Evolutionary conservation across 2,113 vertebrate species (phyloP), one percentile per base, ranked within the genome.

Genomic region (Saguinus midas): DNA sequence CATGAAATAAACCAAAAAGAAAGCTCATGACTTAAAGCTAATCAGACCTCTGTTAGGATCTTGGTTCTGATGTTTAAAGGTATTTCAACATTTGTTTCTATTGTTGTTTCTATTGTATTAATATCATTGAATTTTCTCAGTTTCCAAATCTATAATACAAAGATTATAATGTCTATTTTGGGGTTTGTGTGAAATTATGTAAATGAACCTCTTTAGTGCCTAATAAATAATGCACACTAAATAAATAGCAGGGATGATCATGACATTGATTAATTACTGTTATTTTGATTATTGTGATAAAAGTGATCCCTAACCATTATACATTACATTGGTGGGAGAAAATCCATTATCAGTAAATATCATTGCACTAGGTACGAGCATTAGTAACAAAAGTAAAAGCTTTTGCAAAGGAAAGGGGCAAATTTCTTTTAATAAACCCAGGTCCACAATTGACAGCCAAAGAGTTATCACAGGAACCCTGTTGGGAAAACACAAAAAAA

Each of bases 351-450:
- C 16, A 50, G 32, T 72, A 88, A 70, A 52, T 95, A 85, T 72
- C 70, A 76, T 12, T 76, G 29, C 6, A 64, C 20, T 0, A 29
- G 1, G 12, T 61, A 57, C 13, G 52, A 86, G 27, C 25, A 48
- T 52, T 64, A 80, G 40, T 29, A 88, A 90, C 8, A 93, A 97
- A 95, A 97, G 55, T 27, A 93, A 96, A 97, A 66, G 29, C 55
- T 96, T 94, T 94, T 73, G 43, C 23, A 43, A 91, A 96, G 73
- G 55, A 50, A 88, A 96, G 95, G 84, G 40, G 20, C 92, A 98
- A 97, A 96, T 1, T 87, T 98, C 92, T 97, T 97, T 97, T 95
- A 96, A 95, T 97, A 97, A 97, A 97, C 89, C 79, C 92, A 95
- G 66, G 91, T 68, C 89, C 57, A 94, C 64, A 93, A 87, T 72